Conservation (phyloP, 2,888 invertebrate genomes). For the Ellobium chinense region DNA sequence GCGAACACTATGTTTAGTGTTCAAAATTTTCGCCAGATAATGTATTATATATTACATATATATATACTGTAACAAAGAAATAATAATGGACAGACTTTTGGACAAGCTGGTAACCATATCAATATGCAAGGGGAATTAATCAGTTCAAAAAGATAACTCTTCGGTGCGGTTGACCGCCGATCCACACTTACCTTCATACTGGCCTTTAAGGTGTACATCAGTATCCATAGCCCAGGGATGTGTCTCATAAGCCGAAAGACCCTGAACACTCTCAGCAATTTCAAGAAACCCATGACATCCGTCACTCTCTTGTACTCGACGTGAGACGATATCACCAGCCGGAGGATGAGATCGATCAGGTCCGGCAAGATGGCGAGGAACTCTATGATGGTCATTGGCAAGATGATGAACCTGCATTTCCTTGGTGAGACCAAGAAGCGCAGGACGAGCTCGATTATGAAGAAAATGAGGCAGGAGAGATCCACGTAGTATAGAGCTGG, state of each 20-base stretch:
- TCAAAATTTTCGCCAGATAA: no score
- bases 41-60: no score
- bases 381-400: conserved; percentile 57
- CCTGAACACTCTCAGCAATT: conserved; percentile 57
- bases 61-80: no score
- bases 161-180: background rate
- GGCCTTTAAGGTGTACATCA: conserved; percentile 64
- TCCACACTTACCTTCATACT: conserved; percentile 51
- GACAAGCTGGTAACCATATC: no score
- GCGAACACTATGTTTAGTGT: no score
- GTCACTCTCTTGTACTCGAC: conserved; percentile 6
- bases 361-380: conserved; percentile 56
- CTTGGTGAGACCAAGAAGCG: conserved; percentile 54
- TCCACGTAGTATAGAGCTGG: conserved; percentile 57
- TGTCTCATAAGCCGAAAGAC: conserved; percentile 61
- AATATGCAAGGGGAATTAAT: no score
- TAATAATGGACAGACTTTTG: no score
- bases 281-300: conserved; percentile 50
- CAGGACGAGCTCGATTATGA: conserved; percentile 58
- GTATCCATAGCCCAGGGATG: conserved; percentile 61
- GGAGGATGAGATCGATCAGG: conserved; percentile 51
- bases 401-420: conserved; percentile 50
- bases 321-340: background rate
- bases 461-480: conserved; percentile 55
- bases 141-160: no score